Evolutionary conservation across 2,113 vertebrate genomes (phyloP), one percentile per base, ranked within the genome.

Genomic region (Chaenogobius annularis): DNA sequence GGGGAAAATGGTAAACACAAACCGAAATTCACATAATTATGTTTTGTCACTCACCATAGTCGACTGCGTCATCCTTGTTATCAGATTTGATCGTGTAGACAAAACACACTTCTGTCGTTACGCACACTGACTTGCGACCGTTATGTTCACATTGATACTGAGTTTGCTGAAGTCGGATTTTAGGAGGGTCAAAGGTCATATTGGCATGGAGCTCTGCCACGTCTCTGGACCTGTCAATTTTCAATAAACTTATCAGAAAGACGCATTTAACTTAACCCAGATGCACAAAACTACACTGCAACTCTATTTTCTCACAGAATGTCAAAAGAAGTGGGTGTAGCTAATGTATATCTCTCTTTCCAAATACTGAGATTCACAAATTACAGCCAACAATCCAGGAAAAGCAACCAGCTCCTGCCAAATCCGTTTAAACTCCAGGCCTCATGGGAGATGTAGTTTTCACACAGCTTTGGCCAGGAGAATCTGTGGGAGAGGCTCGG

Each of bases 131-230:
- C 66, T 87, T 92, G 62, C 88, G 94, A 70, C 85, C 91, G 0
- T 89, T 87, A 17, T 93, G 76, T 11, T 77, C 87, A 75, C 96
- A 98, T 37, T 94, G 94, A 79, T 95, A 94, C 35, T 95, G 95
- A 78, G 94, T 80, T 90, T 96, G 94, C 77, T 98, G 94, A 70
- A 98, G 93, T 84, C 98, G 97, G 84, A 99, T 96, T 86, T 94
- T 96, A 56, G 78, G 90, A 0, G 96, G 95, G 10, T 89, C 76
- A 79, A 98, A 99, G 3, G 87, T 92, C 95, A 97, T 96, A 63
- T 90, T 89, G 83, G 94, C 94, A 66, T 79, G 92, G 65, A 99
- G 94, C 77, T 96, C 94, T 48, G 96, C 97, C 66, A 99, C 97
- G 76, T 99, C 96, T 74, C 96, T 95, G 84, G 97, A 96, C 98